Evolutionary conservation across 2,797 vertebrate genomes (phyloP).

Genomic region (Anabas testudineus): DNA sequence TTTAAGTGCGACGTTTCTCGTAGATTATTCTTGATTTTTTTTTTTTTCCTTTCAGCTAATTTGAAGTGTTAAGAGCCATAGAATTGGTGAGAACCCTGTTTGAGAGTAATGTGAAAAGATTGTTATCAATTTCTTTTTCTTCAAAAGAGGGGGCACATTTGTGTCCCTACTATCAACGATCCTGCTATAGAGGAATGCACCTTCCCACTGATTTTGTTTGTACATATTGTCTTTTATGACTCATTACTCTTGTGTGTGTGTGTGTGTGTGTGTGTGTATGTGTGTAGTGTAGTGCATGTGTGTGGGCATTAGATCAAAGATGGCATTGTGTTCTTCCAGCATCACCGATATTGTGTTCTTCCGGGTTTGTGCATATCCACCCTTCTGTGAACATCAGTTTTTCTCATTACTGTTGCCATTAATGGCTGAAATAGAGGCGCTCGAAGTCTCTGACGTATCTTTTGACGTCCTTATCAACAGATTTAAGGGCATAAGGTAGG

Average conservation of each 20-base stretch:
- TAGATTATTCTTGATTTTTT: background rate
- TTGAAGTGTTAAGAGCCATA: background rate
- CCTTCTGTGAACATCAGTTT: conserved; percentile 63
- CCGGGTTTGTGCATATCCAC: conserved; percentile 48
- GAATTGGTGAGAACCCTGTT: background rate
- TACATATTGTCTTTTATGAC: conserved; percentile 61
- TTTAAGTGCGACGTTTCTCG: background rate
- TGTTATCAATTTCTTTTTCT: background rate
- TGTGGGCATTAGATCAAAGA: conserved; percentile 79
- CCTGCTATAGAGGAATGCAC: conserved; percentile 1
- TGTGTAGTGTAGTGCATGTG: background rate
- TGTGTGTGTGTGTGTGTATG: conserved; percentile 21
- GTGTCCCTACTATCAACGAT: background rate
- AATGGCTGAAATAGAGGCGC: conserved; percentile 20
- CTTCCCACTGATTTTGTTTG: conserved; percentile 56
- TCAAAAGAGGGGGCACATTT: background rate
- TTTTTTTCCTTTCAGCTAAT: background rate
- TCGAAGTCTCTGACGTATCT: conserved; percentile 47
- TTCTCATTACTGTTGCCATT: conserved; percentile 71
- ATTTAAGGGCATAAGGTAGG: background rate
- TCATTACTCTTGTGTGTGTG: conserved; percentile 46
- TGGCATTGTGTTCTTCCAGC: conserved; percentile 74
- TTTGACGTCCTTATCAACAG: conserved; percentile 42
- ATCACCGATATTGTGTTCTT: conserved; percentile 47
- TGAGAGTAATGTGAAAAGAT: background rate